A percentile compares a stretch with the other conserved stretches of the same genome.
These are phyloP conservation scores for Pipistrellus pygmaeus DNA, from an alignment of 2,797 vertebrate genomes.

Conservation along the genomic window DNA sequence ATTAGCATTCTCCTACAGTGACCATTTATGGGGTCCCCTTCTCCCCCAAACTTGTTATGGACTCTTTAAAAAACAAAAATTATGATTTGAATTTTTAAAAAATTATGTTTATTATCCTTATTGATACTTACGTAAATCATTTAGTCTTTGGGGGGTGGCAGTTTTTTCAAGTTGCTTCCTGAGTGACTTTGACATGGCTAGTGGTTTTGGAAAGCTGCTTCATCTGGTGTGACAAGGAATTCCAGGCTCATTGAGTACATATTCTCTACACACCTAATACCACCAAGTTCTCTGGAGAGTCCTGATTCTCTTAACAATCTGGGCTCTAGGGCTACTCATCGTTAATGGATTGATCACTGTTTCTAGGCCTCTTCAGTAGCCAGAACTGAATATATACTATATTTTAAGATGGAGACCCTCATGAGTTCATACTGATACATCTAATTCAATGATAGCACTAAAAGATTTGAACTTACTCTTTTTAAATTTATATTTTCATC, in stretches of 20 bases:
- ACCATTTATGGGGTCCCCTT: neutral
- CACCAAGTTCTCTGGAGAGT: neutral
- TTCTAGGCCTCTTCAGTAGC: neutral
- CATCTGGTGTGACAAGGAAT: neutral
- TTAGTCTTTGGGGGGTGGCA: neutral
- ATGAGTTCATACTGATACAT: neutral
- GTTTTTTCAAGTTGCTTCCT: constrained; percentile 6
- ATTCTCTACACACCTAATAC: neutral
- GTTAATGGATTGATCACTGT: neutral
- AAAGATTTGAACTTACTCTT: neutral
- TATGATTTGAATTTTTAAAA: neutral
- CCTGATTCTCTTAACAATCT: neutral
- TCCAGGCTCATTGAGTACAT: neutral
- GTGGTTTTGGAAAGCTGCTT: neutral
- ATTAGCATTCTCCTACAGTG: neutral
- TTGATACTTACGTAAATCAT: neutral
- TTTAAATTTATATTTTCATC: neutral
- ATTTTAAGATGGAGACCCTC: neutral
- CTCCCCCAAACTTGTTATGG: neutral
- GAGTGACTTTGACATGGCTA: neutral
- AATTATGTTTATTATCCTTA: neutral
- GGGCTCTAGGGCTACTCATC: neutral
- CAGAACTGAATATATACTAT: neutral
- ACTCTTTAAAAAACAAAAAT: constrained; percentile 8
- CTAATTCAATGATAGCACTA: neutral